phyloP scores from a whole-genome alignment of 2,113 vertebrate species.

The Nicator chloris region DNA sequence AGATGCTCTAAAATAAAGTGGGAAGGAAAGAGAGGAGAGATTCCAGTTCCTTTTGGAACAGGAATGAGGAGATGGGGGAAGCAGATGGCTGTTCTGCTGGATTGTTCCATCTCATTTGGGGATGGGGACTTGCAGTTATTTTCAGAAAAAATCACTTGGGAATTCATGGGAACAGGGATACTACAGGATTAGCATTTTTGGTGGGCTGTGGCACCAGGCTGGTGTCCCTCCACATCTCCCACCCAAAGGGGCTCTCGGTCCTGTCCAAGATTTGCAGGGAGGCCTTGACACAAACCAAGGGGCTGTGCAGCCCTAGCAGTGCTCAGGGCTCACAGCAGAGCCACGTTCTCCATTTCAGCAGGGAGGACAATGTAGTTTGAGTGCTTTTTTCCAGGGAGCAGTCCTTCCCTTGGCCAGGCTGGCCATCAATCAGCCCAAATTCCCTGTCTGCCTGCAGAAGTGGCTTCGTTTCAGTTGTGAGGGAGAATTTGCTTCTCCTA shows the following conservation, averaged over 20 bases:
- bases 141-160: not conserved
- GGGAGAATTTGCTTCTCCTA: not conserved
- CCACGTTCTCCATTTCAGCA: not conserved
- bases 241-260: not conserved
- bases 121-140: not conserved
- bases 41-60: conserved; percentile 5
- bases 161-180: not conserved
- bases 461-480: not conserved
- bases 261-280: not conserved
- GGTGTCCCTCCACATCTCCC: not conserved
- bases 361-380: not conserved
- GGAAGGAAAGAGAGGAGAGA: not conserved
- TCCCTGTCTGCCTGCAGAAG: not conserved
- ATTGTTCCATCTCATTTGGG: not conserved
- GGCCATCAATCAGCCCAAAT: not conserved
- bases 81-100: conserved; percentile 27
- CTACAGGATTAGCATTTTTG: not conserved
- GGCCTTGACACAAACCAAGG: not conserved
- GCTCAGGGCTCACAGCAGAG: not conserved
- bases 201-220: not conserved
- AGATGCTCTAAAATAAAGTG: conserved; percentile 1
- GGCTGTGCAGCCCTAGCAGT: not conserved
- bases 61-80: not conserved
- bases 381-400: not conserved
- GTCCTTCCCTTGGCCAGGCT: not conserved